A percentile compares a stretch with the other conserved stretches of the same genome.
Conservation (phyloP, 2,888 invertebrate genomes). For the Vanessa cardui region DNA sequence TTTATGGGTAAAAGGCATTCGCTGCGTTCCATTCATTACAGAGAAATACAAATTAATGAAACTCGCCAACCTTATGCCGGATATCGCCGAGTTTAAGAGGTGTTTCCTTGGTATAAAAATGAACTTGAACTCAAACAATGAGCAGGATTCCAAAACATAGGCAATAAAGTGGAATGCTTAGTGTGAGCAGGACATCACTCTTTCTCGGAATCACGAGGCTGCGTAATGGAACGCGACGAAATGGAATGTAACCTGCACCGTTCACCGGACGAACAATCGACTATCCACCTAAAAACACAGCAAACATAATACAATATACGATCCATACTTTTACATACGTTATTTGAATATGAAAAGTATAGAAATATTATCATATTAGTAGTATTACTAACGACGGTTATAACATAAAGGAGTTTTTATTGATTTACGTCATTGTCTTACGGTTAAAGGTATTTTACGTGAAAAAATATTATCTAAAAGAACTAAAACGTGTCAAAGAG, state of each 20-base stretch:
- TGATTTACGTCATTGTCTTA: not conserved
- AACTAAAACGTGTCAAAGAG: not conserved
- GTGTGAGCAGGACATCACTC: conserved; percentile 75
- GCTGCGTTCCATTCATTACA: not conserved
- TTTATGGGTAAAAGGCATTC: conserved; percentile 23
- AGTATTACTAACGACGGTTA: too few species aligned
- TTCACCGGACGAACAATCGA: conserved; percentile 48
- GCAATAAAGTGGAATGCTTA: conserved; percentile 69
- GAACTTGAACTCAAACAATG: conserved; percentile 73
- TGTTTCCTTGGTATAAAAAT: conserved; percentile 69
- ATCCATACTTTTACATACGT: conserved; percentile 23
- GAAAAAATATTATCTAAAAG: not conserved
- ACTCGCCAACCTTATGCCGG: conserved; percentile 61
- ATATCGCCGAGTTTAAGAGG: conserved; percentile 53
- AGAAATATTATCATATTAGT: too few species aligned
- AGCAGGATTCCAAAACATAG: conserved; percentile 75
- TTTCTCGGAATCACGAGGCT: conserved; percentile 75
- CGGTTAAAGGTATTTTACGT: not conserved
- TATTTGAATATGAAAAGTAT: not conserved
- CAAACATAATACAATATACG: conserved; percentile 29
- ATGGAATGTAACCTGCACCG: conserved; percentile 69
- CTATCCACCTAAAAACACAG: conserved; percentile 45
- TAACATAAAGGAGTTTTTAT: too few species aligned
- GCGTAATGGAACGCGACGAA: conserved; percentile 71
- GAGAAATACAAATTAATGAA: conserved; percentile 20